phyloP scores from a whole-genome alignment of 2,113 vertebrate species.

The Cardinalis cardinalis region DNA sequence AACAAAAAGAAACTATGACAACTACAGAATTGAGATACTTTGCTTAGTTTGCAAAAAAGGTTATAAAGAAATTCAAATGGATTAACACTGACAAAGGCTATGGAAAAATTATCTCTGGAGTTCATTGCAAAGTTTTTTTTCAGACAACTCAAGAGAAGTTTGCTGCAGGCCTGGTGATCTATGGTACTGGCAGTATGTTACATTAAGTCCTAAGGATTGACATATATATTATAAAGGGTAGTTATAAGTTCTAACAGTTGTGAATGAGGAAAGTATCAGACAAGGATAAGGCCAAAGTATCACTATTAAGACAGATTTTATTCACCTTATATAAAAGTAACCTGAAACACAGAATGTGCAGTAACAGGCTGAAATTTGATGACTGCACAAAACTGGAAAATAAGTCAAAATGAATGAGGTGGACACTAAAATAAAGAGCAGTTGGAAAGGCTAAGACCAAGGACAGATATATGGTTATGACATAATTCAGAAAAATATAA shows the following conservation, averaged over 20 bases:
- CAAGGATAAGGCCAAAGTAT: slow-evolving; percentile 47
- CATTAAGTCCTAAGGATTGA: slow-evolving; percentile 26
- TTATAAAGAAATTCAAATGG: background rate
- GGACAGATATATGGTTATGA: slow-evolving; percentile 57
- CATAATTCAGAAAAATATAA: slow-evolving; percentile 60
- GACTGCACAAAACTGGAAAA: slow-evolving; percentile 57
- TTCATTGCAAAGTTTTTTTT: background rate
- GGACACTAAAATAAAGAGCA: slow-evolving; percentile 51
- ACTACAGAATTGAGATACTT: background rate
- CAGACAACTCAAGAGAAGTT: background rate
- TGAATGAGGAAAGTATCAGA: background rate
- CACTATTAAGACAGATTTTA: slow-evolving; percentile 53
- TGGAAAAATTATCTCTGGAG: background rate
- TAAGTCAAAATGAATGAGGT: slow-evolving; percentile 56
- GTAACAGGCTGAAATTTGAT: slow-evolving; percentile 55
- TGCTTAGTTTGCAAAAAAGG: background rate
- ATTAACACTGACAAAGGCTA: background rate
- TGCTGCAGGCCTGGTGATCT: slow-evolving; percentile 1
- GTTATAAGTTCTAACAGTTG: slow-evolving; percentile 26
- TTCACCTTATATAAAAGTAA: slow-evolving; percentile 44
- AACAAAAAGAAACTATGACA: background rate
- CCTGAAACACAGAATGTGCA: slow-evolving; percentile 37
- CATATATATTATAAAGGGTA: slow-evolving; percentile 33
- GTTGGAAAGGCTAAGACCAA: slow-evolving; percentile 49
- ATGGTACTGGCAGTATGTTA: slow-evolving; percentile 17